A percentile compares a stretch with the other conserved stretches of the same genome.
Conservation (phyloP, 2,113 vertebrate genomes). For the Geococcyx californianus region DNA sequence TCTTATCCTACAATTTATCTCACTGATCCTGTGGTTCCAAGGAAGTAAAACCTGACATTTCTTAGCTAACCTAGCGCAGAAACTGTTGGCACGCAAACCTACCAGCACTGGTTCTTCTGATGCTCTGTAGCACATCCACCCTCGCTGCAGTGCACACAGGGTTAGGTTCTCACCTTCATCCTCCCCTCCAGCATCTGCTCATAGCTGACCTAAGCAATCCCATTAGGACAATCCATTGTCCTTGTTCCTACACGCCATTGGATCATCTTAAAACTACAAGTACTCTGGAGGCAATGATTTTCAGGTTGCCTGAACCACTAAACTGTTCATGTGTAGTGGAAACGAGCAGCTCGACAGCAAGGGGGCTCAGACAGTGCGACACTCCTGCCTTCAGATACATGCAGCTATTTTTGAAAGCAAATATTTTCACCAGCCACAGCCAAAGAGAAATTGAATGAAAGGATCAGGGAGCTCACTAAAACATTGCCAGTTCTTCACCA, state of each 20-base stretch:
- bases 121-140: not conserved
- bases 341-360: not conserved
- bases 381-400: not conserved
- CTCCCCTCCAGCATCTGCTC: not conserved
- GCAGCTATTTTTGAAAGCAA: not conserved
- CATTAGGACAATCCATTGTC: not conserved
- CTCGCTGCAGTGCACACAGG: no score
- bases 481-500: not conserved
- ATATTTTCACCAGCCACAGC: not conserved
- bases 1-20: not conserved
- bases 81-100: not conserved
- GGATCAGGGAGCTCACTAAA: not conserved
- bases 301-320: not conserved
- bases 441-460: not conserved
- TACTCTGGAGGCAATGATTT: not conserved
- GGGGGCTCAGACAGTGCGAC: not conserved
- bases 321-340: fast-evolving
- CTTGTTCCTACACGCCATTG: not conserved
- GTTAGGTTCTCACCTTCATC: not conserved
- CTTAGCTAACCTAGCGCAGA: not conserved
- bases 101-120: fast-evolving
- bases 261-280: not conserved
- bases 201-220: not conserved
- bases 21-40: not conserved
- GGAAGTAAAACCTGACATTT: not conserved